Evolutionary conservation across 2,113 vertebrate species (phyloP), one percentile per base, ranked within the genome.

Genomic region (Piprites chloris): DNA sequence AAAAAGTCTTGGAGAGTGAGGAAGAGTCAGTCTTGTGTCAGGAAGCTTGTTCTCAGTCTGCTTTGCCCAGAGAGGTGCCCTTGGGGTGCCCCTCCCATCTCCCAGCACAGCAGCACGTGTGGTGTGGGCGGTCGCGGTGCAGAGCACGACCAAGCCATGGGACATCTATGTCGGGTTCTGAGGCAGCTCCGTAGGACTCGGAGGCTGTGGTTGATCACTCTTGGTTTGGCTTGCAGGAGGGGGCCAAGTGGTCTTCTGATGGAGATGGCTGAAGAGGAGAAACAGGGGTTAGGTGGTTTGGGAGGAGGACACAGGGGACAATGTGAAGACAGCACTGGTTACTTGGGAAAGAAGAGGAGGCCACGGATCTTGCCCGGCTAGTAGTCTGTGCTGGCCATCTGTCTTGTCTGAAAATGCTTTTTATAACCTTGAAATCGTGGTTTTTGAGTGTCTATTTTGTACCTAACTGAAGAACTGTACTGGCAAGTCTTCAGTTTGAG

Each of bases 201-300:
- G 67, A 27, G 85, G 58, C 73, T 94, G 87, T 0, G 9, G 30
- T 14, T 87, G 68, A 6, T 93, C 56, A 1, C 44, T 78, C 75
- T 58, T 93, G 91, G 39, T 30, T 83, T 85, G 87, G 37, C 59
- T 91, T 33, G 59, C 35, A 73, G 96, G 96, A 85, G 96, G 95
- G 22, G 96, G 95, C 95, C 96, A 96, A 0, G 96, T 97, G 63
- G 92, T 93, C 89, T 97, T 97, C 87, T 97, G 96, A 50, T 96
- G 96, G 55, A 97, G 96, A 23, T 96, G 95, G 83, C 97, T 97
- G 87, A 30, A 92, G 97, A 81, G 6, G 24, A 91, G 80, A 85
- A 81, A 78, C 3, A 62, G 0, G 7, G 18, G 28, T 94, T 39
- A 55, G 1, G 3, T 63, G 6, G 46, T 26, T 13, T 41, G 35